Percentiles rank a stretch among this genome's conserved stretches.
Conservation (phyloP, 2,888 invertebrate genomes). For the Tachina lurida region DNA sequence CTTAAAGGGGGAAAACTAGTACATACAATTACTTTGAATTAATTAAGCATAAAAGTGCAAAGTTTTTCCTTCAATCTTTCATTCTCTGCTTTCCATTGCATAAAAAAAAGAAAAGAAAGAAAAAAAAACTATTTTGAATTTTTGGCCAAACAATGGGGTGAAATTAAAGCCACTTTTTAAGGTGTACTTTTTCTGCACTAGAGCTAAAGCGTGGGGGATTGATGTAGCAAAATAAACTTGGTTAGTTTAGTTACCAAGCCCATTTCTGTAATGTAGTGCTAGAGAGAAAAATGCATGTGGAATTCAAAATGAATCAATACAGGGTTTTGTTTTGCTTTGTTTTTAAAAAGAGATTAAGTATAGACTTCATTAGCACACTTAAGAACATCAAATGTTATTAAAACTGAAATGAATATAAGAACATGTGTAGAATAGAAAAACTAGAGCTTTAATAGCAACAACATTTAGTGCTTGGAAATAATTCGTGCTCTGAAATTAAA, state of each 20-base stretch:
- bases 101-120: neutral
- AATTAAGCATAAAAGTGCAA: slow-evolving; percentile 66
- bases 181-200: slow-evolving; percentile 39
- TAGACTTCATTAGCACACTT: slow-evolving; percentile 19
- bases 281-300: neutral
- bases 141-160: slow-evolving; percentile 58
- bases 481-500: no score
- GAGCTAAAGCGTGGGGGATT: slow-evolving; percentile 5
- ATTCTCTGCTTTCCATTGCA: neutral
- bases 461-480: no score
- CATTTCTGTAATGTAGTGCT: neutral
- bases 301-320: slow-evolving; percentile 33
- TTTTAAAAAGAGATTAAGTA: slow-evolving; percentile 20
- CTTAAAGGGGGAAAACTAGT: neutral
- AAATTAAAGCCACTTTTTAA: slow-evolving; percentile 57
- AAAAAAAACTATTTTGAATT: slow-evolving; percentile 25
- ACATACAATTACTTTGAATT: slow-evolving; percentile 58
- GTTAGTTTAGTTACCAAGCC: slow-evolving; percentile 1
- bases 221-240: slow-evolving; percentile 7
- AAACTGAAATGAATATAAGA: neutral
- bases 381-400: slow-evolving; percentile 25
- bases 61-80: slow-evolving; percentile 36
- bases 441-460: neutral
- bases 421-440: neutral
- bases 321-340: neutral